These are phyloP conservation scores for Nemapogon koenigi DNA, from an alignment of 2,888 invertebrate species.

Conservation along the genomic window DNA sequence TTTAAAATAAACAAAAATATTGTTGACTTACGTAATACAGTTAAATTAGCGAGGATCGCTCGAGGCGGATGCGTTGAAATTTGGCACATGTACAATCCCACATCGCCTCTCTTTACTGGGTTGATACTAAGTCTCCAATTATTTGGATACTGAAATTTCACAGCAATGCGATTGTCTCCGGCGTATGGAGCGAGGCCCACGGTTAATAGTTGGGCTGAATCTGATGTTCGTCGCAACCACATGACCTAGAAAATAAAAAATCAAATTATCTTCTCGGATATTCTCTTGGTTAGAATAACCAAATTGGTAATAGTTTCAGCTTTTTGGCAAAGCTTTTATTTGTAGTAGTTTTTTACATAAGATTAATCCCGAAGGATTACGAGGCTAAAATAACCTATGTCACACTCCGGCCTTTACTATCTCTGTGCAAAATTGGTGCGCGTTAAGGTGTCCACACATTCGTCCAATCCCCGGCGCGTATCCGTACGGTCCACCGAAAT, in stretches of 20 bases:
- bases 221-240: conserved; percentile 70
- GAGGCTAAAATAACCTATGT: too few relatives aligned
- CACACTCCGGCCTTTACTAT: too few relatives aligned
- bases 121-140: conserved; percentile 75
- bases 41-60: conserved; percentile 76
- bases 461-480: too few relatives aligned
- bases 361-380: too few relatives aligned
- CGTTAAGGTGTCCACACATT: too few relatives aligned
- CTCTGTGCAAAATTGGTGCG: too few relatives aligned
- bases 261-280: too few relatives aligned
- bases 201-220: conserved; percentile 69
- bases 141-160: conserved; percentile 74
- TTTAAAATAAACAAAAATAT: background rate
- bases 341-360: too few relatives aligned
- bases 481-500: too few relatives aligned
- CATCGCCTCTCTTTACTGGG: conserved; percentile 73
- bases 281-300: too few relatives aligned
- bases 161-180: conserved; percentile 67
- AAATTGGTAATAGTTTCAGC: too few relatives aligned
- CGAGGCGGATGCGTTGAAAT: conserved; percentile 82
- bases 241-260: conserved; percentile 60
- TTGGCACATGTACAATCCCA: conserved; percentile 81
- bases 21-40: conserved; percentile 71
- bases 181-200: conserved; percentile 70
- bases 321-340: too few relatives aligned